phyloP scores from a whole-genome alignment of 2,797 vertebrate genomes.

The Chloroceryle amazona region DNA sequence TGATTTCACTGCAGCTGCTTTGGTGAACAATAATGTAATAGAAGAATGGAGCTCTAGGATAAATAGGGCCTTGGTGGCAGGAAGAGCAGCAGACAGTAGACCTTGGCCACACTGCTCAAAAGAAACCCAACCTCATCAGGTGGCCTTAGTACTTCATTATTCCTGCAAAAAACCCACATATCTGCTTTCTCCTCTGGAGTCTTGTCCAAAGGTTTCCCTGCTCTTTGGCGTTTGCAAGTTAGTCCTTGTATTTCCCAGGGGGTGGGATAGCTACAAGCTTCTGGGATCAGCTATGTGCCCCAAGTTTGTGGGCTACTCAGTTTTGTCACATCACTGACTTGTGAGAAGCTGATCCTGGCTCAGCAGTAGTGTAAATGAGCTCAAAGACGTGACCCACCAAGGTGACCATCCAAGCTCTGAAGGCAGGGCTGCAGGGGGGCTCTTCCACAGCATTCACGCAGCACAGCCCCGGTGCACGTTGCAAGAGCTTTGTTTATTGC shows the following conservation, averaged over 20 bases:
- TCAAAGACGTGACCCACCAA: background rate
- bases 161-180: accelerated
- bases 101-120: accelerated
- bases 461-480: accelerated
- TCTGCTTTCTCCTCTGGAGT: background rate
- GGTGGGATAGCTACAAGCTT: background rate
- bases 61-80: background rate
- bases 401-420: background rate
- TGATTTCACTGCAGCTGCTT: background rate
- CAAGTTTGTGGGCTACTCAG: no score
- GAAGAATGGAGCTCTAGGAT: background rate
- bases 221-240: background rate
- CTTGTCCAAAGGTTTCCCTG: background rate
- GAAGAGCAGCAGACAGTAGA: background rate
- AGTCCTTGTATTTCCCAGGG: background rate
- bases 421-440: background rate
- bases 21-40: accelerated
- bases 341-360: background rate
- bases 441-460: accelerated
- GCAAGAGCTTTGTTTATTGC: background rate
- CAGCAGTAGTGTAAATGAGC: background rate
- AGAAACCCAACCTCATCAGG: background rate
- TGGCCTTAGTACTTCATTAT: background rate
- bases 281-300: background rate
- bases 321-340: background rate